phyloP scores from a whole-genome alignment of 2,888 invertebrate species.

The Pollenia griseotomentosa region DNA sequence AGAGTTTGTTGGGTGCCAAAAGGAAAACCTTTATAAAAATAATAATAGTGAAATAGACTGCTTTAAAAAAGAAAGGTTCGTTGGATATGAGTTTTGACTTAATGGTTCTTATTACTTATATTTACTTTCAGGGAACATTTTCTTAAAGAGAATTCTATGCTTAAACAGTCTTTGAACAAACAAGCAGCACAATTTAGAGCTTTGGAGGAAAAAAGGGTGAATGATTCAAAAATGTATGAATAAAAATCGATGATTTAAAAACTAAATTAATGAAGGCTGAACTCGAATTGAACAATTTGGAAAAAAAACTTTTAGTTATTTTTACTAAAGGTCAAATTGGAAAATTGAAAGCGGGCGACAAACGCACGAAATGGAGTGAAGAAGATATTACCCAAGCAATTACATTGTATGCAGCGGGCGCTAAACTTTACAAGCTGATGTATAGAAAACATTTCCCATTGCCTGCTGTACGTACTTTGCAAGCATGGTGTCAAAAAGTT shows the following conservation, averaged over 20 bases:
- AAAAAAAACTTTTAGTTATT: constrained; percentile 31
- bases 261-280: background rate
- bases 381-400: constrained; percentile 18
- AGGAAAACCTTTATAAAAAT: background rate
- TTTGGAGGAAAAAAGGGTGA: background rate
- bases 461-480: constrained; percentile 26
- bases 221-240: background rate
- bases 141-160: constrained; percentile 5
- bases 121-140: background rate
- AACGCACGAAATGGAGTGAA: constrained; percentile 21
- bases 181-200: constrained; percentile 4
- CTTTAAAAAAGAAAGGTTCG: constrained; percentile 7
- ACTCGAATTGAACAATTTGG: constrained; percentile 21
- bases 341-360: constrained; percentile 21
- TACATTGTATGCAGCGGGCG: constrained; percentile 27
- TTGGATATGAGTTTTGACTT: background rate
- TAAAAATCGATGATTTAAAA: background rate
- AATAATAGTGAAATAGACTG: background rate
- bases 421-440: constrained; percentile 36
- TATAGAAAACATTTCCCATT: constrained; percentile 22
- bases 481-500: background rate
- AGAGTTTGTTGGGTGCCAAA: too few relatives aligned
- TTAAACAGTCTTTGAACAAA: background rate
- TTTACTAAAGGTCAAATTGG: constrained; percentile 36
- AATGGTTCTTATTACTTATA: background rate